These are phyloP conservation scores for Hippolais icterina DNA, from an alignment of 2,113 vertebrate species.

Conservation along the genomic window DNA sequence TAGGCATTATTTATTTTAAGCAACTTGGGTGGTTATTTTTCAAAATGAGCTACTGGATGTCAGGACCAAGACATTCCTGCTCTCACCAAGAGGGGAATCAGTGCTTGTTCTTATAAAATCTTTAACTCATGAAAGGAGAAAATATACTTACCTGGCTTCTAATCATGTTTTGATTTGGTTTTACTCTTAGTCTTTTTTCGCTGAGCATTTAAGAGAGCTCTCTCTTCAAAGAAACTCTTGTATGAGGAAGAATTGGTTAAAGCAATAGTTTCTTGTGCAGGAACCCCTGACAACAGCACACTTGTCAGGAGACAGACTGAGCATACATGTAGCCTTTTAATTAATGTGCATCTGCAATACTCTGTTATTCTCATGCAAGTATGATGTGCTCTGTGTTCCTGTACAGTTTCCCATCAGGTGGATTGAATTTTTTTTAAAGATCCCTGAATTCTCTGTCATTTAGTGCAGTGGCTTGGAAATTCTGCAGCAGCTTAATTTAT, in stretches of 20 bases:
- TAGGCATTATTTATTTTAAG: conserved; percentile 7
- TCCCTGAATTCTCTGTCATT: background rate
- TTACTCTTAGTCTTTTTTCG: conserved; percentile 11
- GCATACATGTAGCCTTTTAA: conserved; percentile 6
- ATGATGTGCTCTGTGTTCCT: background rate
- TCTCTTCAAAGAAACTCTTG: background rate
- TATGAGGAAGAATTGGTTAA: background rate
- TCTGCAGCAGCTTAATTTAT: background rate
- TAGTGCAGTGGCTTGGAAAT: background rate
- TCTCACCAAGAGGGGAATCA: background rate
- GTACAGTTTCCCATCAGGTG: background rate
- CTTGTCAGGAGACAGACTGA: conserved; percentile 3
- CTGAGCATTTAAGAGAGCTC: background rate
- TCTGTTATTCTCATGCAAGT: background rate
- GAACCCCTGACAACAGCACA: background rate
- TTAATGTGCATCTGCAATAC: background rate
- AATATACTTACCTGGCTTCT: conserved; percentile 1
- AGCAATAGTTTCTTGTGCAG: background rate
- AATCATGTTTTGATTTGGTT: background rate
- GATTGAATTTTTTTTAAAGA: background rate
- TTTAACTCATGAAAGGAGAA: background rate
- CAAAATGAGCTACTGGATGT: background rate
- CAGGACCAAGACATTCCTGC: background rate
- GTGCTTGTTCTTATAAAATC: background rate
- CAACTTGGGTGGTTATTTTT: background rate